Conservation (phyloP, 2,888 invertebrate species). For the Trichopria drosophilae region DNA sequence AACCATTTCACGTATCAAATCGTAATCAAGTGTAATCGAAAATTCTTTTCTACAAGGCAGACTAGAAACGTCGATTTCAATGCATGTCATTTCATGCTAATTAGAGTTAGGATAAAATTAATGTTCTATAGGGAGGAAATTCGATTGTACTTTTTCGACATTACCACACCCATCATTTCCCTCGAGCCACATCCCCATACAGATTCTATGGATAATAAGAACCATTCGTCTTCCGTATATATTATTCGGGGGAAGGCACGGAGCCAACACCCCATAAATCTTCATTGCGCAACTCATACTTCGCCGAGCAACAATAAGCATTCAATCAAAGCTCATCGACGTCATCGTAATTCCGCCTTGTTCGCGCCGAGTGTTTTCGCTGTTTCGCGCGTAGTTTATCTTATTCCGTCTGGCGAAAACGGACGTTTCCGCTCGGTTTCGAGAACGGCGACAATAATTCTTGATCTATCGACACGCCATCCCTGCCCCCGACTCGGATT, state of each 20-base stretch:
- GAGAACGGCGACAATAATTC: constrained; percentile 22
- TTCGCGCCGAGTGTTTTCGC: background rate
- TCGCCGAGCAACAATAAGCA: constrained; percentile 27
- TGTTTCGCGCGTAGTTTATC: constrained; percentile 11
- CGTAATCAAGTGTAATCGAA: too few relatives aligned
- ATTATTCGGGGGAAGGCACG: constrained; percentile 6
- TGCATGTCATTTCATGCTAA: too few relatives aligned
- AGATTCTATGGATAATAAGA: too few relatives aligned
- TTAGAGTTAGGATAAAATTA: too few relatives aligned
- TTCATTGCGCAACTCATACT: constrained; percentile 24
- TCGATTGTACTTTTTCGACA: too few relatives aligned
- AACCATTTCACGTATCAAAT: too few relatives aligned
- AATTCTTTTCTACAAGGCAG: too few relatives aligned
- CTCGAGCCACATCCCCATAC: too few relatives aligned
- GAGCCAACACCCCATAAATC: constrained; percentile 21
- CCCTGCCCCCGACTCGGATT: constrained; percentile 11
- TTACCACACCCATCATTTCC: too few relatives aligned
- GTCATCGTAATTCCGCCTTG: constrained; percentile 20
- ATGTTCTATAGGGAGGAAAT: too few relatives aligned
- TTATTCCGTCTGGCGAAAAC: constrained; percentile 24
- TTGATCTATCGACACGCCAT: constrained; percentile 12
- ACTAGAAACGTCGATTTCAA: too few relatives aligned
- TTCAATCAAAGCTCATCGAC: constrained; percentile 27
- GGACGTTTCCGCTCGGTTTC: constrained; percentile 15
- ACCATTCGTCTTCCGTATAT: too few relatives aligned